These are phyloP conservation scores for Marcusenius ussheri DNA, from an alignment of 2,113 vertebrate species.

Conservation along the genomic window DNA sequence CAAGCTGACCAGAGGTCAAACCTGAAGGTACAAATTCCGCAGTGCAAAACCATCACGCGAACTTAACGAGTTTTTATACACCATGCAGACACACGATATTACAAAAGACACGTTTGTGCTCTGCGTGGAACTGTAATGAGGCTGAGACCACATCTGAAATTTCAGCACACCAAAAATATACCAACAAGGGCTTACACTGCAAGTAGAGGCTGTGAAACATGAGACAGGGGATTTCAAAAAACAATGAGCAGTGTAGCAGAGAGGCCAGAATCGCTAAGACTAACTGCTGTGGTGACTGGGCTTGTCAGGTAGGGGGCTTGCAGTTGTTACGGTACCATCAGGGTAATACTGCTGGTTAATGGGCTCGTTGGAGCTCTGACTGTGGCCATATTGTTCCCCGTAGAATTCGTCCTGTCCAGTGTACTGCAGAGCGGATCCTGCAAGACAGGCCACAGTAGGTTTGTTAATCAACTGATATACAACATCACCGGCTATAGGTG, in stretches of 20 bases:
- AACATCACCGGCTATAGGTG: not conserved
- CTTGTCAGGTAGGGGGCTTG: conserved; percentile 21
- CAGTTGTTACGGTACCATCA: conserved; percentile 65
- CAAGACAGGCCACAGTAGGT: conserved; percentile 53
- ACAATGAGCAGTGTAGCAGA: conserved; percentile 12
- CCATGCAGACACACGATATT: conserved; percentile 8
- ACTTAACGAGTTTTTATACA: not conserved
- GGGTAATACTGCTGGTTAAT: conserved; percentile 91
- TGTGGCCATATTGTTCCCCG: conserved; percentile 84
- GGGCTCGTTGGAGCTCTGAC: conserved; percentile 79
- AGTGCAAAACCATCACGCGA: not conserved
- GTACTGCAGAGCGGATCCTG: conserved; percentile 88
- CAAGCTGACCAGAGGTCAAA: conserved; percentile 21
- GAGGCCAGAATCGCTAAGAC: conserved; percentile 14
- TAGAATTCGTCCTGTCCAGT: conserved; percentile 94
- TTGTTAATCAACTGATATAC: not conserved
- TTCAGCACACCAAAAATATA: conserved; percentile 51
- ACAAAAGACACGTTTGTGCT: not conserved
- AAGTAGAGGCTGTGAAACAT: conserved; percentile 31
- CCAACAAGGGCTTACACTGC: conserved; percentile 41
- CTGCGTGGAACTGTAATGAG: not conserved
- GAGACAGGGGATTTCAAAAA: not conserved
- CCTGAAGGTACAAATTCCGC: not conserved
- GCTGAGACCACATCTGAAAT: conserved; percentile 46
- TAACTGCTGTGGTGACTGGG: not conserved